phyloP scores from a whole-genome alignment of 2,113 vertebrate genomes.

The Lathamus discolor region DNA sequence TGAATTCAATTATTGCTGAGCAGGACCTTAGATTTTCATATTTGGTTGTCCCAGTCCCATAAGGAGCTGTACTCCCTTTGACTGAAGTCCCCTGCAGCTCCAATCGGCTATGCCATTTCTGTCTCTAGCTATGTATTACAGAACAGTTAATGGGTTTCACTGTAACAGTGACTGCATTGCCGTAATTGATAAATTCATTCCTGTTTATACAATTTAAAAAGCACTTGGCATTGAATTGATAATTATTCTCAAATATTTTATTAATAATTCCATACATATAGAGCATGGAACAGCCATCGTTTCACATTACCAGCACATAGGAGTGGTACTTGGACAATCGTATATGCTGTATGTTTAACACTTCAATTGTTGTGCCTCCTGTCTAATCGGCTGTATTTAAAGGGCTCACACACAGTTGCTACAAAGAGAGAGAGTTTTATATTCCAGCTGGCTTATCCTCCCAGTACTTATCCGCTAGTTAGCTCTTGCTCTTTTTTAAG shows the following conservation, averaged over 20 bases:
- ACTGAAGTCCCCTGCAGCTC: neutral
- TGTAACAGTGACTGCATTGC: neutral
- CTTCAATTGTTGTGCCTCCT: neutral
- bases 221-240: neutral
- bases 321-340: neutral
- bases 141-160: neutral
- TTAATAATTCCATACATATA: neutral
- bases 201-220: neutral
- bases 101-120: neutral
- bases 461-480: slow-evolving; percentile 29
- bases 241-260: neutral
- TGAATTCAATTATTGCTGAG: neutral
- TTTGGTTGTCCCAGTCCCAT: neutral
- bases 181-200: neutral
- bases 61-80: neutral
- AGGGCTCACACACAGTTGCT: neutral
- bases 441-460: slow-evolving; percentile 36
- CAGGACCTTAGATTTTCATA: neutral
- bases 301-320: neutral
- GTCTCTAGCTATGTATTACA: neutral
- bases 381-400: neutral
- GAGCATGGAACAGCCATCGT: neutral
- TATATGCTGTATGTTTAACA: neutral
- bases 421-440: slow-evolving; percentile 17
- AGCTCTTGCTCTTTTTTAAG: slow-evolving; percentile 23